Evolutionary conservation across 2,113 vertebrate species (phyloP).

Genomic region (Semnornis frantzii): DNA sequence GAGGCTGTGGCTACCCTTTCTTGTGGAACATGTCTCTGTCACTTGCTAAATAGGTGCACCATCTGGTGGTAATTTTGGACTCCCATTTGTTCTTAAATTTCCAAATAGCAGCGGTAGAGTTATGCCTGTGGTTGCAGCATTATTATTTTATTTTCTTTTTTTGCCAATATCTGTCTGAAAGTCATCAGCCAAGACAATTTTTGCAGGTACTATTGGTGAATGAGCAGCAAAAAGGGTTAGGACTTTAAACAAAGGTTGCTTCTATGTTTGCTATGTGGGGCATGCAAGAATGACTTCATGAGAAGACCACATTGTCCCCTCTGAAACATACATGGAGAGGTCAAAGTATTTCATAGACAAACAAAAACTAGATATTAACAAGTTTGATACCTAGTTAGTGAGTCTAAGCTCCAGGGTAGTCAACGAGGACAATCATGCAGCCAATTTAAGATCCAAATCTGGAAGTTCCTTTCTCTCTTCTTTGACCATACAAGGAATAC

Average conservation of each 20-base stretch:
- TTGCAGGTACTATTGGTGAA: not conserved
- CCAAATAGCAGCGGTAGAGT: not conserved
- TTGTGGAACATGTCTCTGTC: slow-evolving; percentile 51
- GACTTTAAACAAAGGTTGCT: not conserved
- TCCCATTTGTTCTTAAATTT: slow-evolving; percentile 52
- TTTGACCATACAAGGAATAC: slow-evolving; percentile 37
- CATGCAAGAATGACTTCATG: not conserved
- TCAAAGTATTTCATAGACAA: not conserved
- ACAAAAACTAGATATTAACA: not conserved
- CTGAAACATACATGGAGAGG: not conserved
- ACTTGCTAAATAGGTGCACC: slow-evolving; percentile 71
- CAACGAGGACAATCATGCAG: not conserved
- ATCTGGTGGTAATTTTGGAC: slow-evolving; percentile 70
- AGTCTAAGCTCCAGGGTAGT: not conserved
- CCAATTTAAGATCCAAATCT: slow-evolving; percentile 3
- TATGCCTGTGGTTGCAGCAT: not conserved
- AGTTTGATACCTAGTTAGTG: not conserved
- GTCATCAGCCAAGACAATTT: not conserved
- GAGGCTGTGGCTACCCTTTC: slow-evolving; percentile 54
- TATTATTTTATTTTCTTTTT: not conserved
- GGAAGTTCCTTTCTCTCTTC: not conserved
- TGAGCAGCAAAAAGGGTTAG: not conserved
- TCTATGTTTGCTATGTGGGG: not conserved
- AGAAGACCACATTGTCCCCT: not conserved
- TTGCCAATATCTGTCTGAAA: slow-evolving; percentile 1